Base-by-base conservation (phyloP, 2,797 vertebrate species). In the Macropodus opercularis region DNA sequence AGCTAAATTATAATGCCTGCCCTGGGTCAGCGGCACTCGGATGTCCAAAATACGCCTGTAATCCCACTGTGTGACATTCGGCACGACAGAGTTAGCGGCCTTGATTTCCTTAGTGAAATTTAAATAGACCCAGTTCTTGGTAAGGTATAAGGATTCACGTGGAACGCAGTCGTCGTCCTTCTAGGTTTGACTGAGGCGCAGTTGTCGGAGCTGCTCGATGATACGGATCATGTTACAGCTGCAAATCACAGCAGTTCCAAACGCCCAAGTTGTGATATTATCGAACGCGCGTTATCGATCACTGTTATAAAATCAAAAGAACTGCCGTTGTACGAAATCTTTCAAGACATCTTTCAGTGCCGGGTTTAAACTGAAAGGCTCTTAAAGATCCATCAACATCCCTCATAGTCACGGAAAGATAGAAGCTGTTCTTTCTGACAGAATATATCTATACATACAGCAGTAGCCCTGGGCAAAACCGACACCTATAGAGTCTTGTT, bases 11-110 rank as follows among this genome's bases (percentile, higher is more conserved):
- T 87, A 89, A 87, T 75, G 85, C 87, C 54, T 63, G 76, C 66
- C 56, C 83, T 24, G 18, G 50, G 78, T 89, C 88, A 86, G 75
- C 69, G 78, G 83, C 78, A 72, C 84, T 65, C 75, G 53, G 52
- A 35, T 80, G 75, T 80, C 82, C 60, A 54, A 86, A 91, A 89
- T 87, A 90, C 85, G 73, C 48, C 75, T 66, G 81, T 93, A 93
- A 94, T 94, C 91, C 92, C 73, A 34, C 76, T 86, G 90, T 72
- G 79, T 78, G 82, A 89, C 67, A 81, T 68, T 66, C 43, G 46
- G 68, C 69, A 17, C 64, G 77, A 83, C 83, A 57, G 76, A 66
- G 84, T 79, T 78, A 80, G 77, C 67, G 51, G 54, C 29, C 63
- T 53, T 63, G 65, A 76, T 80, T 83, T 85, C 77, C 86, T 75